Evolutionary conservation across 2,797 vertebrate species (phyloP).

Genomic region (Masticophis lateralis): DNA sequence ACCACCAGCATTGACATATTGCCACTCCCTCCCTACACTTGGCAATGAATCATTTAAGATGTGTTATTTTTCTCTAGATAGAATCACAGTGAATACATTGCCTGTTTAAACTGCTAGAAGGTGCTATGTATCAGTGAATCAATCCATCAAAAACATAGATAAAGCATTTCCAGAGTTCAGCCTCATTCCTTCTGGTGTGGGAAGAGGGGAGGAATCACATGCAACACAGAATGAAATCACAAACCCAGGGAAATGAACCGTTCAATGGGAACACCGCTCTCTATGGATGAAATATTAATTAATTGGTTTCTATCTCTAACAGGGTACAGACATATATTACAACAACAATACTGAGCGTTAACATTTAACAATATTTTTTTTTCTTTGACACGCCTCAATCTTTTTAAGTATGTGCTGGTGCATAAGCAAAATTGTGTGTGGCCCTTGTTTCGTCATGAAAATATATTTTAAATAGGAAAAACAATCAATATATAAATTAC

Average conservation of each 20-base stretch:
- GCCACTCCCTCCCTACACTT: neutral
- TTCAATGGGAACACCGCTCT: neutral
- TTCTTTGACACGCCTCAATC: neutral
- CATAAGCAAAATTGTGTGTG: neutral
- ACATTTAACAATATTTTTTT: neutral
- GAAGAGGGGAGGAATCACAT: neutral
- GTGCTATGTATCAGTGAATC: neutral
- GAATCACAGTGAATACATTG: neutral
- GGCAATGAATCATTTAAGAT: neutral
- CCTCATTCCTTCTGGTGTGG: neutral
- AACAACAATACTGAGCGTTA: neutral
- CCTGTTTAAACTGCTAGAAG: neutral
- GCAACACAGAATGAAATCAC: neutral
- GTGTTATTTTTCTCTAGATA: neutral
- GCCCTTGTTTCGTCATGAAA: neutral
- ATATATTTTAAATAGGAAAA: neutral
- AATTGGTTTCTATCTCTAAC: neutral
- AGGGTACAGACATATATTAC: neutral
- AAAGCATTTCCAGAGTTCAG: neutral
- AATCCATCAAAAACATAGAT: neutral
- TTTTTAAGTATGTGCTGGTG: neutral
- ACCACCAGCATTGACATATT: neutral
- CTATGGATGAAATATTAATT: neutral
- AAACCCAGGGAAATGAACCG: neutral
- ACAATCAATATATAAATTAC: neutral